Evolutionary conservation across 2,797 vertebrate genomes (phyloP).

Genomic region (Peromyscus aztecus): DNA sequence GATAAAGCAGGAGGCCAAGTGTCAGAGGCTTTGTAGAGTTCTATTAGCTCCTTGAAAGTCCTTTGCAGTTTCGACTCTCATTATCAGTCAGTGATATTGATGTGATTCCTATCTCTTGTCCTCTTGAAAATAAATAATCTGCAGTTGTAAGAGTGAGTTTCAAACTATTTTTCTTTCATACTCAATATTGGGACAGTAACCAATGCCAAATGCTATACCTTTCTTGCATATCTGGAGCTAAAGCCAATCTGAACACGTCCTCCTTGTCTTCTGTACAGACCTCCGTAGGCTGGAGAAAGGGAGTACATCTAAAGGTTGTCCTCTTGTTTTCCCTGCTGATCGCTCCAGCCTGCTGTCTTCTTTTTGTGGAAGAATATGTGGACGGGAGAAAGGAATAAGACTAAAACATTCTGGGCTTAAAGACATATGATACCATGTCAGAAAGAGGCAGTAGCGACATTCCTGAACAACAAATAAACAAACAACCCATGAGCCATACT

Average conservation of each 20-base stretch:
- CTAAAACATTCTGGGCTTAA: background rate
- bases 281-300: background rate
- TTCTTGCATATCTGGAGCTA: background rate
- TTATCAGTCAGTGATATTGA: background rate
- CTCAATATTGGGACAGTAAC: background rate
- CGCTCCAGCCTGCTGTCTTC: background rate
- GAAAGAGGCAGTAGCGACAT: background rate
- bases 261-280: background rate
- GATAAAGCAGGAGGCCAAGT: background rate
- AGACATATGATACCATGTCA: background rate
- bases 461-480: background rate
- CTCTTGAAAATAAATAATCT: slow-evolving; percentile 39
- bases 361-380: background rate
- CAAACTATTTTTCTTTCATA: background rate
- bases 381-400: background rate
- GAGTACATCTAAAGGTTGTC: background rate
- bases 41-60: background rate
- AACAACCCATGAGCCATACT: background rate
- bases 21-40: background rate
- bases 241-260: background rate
- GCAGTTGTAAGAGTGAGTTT: background rate
- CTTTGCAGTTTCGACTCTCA: background rate
- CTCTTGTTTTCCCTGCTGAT: background rate
- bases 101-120: background rate
- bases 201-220: background rate